phyloP scores from a whole-genome alignment of 2,113 vertebrate species.

The Aptenodytes forsteri region DNA sequence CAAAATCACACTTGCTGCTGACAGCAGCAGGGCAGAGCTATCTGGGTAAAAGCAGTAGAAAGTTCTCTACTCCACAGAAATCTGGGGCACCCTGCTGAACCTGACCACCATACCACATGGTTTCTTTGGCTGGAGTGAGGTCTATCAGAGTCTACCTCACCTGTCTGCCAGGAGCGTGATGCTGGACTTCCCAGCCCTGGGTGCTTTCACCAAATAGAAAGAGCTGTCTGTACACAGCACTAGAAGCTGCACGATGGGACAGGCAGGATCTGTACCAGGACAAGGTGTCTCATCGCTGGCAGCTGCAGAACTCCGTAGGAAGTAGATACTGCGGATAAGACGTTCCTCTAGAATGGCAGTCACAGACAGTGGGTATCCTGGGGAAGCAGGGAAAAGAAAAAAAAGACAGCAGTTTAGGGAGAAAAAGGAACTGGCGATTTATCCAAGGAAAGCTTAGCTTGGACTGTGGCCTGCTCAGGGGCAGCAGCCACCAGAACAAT shows the following conservation, averaged over 20 bases:
- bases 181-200: neutral
- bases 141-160: conserved; percentile 46
- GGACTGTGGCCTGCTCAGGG: neutral
- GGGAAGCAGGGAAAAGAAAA: neutral
- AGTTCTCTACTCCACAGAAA: neutral
- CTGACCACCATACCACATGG: neutral
- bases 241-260: conserved; percentile 67
- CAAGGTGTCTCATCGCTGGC: neutral
- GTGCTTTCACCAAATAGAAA: conserved; percentile 73
- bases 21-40: neutral
- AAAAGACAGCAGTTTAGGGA: neutral
- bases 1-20: neutral
- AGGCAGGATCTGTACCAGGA: neutral
- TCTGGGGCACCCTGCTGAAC: neutral
- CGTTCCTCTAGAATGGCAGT: conserved; percentile 69
- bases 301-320: conserved; percentile 62
- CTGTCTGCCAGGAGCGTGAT: conserved; percentile 69
- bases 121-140: neutral
- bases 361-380: conserved; percentile 80
- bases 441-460: neutral
- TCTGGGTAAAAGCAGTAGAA: neutral
- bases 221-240: conserved; percentile 78
- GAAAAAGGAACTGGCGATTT: neutral
- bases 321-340: conserved; percentile 73
- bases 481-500: neutral